Conservation (phyloP, 2,888 invertebrate species). For the Phytoseiulus persimilis region DNA sequence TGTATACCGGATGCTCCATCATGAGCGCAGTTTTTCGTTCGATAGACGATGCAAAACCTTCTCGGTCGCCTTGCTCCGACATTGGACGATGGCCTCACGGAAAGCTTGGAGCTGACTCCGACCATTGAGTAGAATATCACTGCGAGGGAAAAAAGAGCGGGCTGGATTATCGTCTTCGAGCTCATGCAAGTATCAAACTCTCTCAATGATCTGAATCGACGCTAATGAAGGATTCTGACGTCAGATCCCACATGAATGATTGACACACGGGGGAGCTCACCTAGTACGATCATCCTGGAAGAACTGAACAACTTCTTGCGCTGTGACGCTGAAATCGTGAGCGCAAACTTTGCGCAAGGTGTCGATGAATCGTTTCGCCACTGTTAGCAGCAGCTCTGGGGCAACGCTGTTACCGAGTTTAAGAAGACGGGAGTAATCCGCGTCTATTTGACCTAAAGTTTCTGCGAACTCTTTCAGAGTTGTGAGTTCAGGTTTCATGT, state of each 20-base stretch:
- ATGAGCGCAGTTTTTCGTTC: background rate
- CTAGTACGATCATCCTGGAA: conserved; percentile 23
- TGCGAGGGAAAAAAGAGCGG: background rate
- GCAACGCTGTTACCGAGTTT: background rate
- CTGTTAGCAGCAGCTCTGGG: background rate
- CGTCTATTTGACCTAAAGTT: background rate
- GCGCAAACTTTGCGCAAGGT: background rate
- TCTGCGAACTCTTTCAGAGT: background rate
- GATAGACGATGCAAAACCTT: background rate
- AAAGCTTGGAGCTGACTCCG: background rate
- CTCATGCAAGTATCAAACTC: too few species aligned
- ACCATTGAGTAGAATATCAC: background rate
- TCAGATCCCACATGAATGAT: background rate
- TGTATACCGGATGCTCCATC: background rate
- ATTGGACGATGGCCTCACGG: background rate
- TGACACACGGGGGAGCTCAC: background rate
- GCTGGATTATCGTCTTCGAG: background rate
- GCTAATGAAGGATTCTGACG: background rate
- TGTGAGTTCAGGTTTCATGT: background rate
- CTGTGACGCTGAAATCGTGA: background rate
- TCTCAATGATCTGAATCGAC: too few species aligned
- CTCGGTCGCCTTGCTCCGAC: background rate
- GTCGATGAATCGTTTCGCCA: background rate
- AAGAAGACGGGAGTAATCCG: conserved; percentile 6
- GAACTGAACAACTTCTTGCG: background rate